Evolutionary conservation across 2,888 invertebrate species (phyloP).

Genomic region (Eutolmus rufibarbis): DNA sequence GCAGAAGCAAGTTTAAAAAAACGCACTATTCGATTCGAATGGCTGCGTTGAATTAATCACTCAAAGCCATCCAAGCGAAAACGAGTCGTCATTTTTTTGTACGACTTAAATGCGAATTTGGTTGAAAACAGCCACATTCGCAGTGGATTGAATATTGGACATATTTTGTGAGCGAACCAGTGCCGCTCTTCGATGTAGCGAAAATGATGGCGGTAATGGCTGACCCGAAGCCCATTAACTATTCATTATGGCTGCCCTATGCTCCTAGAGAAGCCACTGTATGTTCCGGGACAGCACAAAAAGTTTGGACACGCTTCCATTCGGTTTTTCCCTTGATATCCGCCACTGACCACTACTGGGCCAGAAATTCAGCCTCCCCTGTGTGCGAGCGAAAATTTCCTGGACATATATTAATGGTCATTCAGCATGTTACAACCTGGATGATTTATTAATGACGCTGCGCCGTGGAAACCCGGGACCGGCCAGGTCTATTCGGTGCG

Average conservation of each 20-base stretch:
- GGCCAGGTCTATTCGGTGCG: neutral
- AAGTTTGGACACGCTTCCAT: neutral
- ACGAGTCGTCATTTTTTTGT: neutral
- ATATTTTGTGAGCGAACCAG: neutral
- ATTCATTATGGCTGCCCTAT: neutral
- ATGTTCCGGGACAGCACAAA: neutral
- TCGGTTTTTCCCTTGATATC: neutral
- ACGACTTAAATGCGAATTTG: neutral
- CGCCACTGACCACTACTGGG: neutral
- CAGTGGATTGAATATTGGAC: neutral
- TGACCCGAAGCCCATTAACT: neutral
- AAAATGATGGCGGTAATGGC: neutral
- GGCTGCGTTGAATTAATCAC: neutral
- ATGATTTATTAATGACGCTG: conserved; percentile 21
- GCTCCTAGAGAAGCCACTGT: neutral
- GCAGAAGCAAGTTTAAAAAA: neutral
- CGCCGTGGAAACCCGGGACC: neutral
- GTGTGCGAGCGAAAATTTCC: neutral
- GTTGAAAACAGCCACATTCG: neutral
- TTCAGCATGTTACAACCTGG: conserved; percentile 21
- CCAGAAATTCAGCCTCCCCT: neutral
- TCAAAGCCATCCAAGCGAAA: neutral
- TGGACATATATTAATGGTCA: conserved; percentile 28
- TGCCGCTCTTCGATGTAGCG: neutral
- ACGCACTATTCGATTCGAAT: neutral